Conservation (phyloP, 1,140 invertebrate species). For the Pseudomyrmex gracilis region DNA sequence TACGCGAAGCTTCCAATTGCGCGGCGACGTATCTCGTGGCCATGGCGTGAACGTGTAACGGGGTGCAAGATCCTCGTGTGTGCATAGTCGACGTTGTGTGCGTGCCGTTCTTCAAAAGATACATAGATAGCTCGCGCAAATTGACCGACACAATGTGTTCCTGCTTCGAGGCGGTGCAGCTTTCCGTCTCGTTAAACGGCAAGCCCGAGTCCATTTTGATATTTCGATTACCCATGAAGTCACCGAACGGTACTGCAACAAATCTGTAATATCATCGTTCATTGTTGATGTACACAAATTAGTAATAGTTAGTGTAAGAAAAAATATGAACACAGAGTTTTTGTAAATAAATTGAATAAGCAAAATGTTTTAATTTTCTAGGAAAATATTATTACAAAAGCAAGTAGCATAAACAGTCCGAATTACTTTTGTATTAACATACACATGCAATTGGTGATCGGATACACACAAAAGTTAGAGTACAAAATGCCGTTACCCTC, state of each 20-base stretch:
- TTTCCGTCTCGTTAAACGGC: conserved; percentile 93
- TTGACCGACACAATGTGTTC: conserved; percentile 95
- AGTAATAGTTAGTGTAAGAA: not conserved
- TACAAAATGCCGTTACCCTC: conserved; percentile 79
- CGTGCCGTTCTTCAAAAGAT: conserved; percentile 90
- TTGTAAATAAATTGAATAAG: not conserved
- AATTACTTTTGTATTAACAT: conserved; percentile 8
- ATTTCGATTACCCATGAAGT: conserved; percentile 81
- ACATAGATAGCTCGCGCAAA: conserved; percentile 92
- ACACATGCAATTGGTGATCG: conserved; percentile 19
- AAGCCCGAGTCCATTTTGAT: conserved; percentile 84
- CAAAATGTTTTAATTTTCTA: not conserved
- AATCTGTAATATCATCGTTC: conserved; percentile 72
- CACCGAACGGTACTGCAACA: conserved; percentile 80
- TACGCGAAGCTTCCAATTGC: conserved; percentile 91
- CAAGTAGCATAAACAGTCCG: not conserved
- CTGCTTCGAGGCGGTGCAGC: conserved; percentile 93
- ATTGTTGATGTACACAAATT: not conserved
- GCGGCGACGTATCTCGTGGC: conserved; percentile 92
- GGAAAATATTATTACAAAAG: not conserved
- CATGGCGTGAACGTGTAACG: conserved; percentile 92
- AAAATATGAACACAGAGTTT: not conserved
- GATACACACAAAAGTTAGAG: conserved; percentile 14
- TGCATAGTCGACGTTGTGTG: conserved; percentile 81
- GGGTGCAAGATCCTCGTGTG: conserved; percentile 85